Evolutionary conservation across 2,888 invertebrate species (phyloP).

Genomic region (Scaptodrosophila latifasciaeformis): DNA sequence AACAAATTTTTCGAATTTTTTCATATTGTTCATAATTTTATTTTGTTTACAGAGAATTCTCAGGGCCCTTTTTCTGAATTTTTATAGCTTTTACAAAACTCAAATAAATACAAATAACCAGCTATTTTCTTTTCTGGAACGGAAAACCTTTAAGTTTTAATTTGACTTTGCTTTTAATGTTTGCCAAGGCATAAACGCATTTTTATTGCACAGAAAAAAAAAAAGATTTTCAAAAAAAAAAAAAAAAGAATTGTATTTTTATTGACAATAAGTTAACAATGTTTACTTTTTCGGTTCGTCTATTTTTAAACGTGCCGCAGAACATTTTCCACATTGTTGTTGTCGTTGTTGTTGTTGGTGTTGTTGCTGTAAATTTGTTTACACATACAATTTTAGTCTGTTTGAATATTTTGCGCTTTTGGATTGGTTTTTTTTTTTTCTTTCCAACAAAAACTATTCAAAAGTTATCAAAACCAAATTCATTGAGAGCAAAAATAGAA

Average conservation of each 20-base stretch:
- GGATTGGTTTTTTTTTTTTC: not conserved
- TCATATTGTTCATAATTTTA: too few species aligned
- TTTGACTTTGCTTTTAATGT: too few species aligned
- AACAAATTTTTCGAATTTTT: not conserved
- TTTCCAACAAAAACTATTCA: slow-evolving; percentile 24
- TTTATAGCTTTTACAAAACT: too few species aligned
- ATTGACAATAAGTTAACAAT: slow-evolving; percentile 60
- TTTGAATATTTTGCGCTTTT: slow-evolving; percentile 1
- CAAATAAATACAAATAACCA: too few species aligned
- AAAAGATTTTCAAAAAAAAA: too few species aligned
- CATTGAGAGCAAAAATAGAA: too few species aligned
- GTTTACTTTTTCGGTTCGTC: slow-evolving; percentile 53
- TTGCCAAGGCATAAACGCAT: slow-evolving; percentile 39
- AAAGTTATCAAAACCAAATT: slow-evolving; percentile 27
- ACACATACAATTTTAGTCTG: slow-evolving; percentile 14
- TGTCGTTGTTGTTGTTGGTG: too few species aligned
- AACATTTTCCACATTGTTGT: slow-evolving; percentile 10
- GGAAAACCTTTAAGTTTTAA: not conserved
- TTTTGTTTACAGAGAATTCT: too few species aligned
- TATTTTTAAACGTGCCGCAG: slow-evolving; percentile 54
- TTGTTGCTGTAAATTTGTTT: not conserved
- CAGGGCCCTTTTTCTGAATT: too few species aligned
- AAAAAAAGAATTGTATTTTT: too few species aligned
- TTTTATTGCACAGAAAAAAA: slow-evolving; percentile 46
- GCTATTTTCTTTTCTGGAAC: too few species aligned